Evolutionary conservation across 2,888 invertebrate species (phyloP), one percentile per base, ranked within the genome.

Genomic region (Thecophora atra): DNA sequence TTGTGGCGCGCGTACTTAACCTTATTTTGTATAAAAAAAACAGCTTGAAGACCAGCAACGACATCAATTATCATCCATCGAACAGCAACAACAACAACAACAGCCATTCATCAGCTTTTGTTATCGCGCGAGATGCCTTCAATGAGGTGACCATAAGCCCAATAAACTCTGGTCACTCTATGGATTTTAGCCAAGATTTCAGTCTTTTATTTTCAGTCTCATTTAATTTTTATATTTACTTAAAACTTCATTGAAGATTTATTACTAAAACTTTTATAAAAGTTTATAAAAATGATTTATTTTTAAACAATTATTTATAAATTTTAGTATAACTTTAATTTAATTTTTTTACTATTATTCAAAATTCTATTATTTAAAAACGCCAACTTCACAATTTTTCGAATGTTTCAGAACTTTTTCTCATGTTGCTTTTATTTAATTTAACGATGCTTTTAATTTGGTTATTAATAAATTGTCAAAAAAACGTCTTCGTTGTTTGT

Each of bases 61-160:
- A 66, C 54, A 13, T 28, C 11, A 24, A 58, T 58, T 28, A 58
- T 44, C 64, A 64, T 44, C 44, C 51, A 66, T 62, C 30, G 37
- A 62, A 19, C 62, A 37, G 19, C 37, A 19, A n/a, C n/a, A n/a
- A n/a, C n/a, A n/a, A n/a, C n/a, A n/a, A n/a, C 30, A 30, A 8
- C 62, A 52, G 24, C 30, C 24, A 54, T 51, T 30, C 37, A 67
- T 19, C 37, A 26, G n/a, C 37, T 26, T 26, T 67, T 54, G 54
- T 67, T 54, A 54, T 67, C 66, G 54, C 66, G 47, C 26, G 64
- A 24, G 64, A 21, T 64, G 47, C 47, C 54, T 28, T 37, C 67
- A 54, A 52, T 54, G 28, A 66, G 30, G 26, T 71, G 64, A 64
- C 71, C 71, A 56, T 71, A 71, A 71, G 64, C 71, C 65, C 64